phyloP scores from a whole-genome alignment of 2,113 vertebrate genomes.

The Takifugu flavidus region DNA sequence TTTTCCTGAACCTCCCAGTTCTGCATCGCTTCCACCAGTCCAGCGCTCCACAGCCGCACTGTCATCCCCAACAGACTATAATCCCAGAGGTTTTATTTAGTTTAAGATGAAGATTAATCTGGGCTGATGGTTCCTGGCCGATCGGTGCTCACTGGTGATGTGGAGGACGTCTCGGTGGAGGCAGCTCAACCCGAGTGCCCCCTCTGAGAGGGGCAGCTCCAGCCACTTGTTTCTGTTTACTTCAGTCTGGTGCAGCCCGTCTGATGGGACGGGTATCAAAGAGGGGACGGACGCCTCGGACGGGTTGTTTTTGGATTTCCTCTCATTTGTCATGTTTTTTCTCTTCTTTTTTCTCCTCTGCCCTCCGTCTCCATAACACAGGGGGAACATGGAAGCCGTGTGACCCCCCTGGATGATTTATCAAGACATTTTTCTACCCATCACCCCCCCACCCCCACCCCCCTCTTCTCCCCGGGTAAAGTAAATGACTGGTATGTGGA shows the following conservation, averaged over 20 bases:
- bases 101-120: no score
- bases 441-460: background rate
- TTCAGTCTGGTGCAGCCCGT: constrained; percentile 30
- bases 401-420: constrained; percentile 63
- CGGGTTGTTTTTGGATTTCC: constrained; percentile 11
- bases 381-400: constrained; percentile 52
- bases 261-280: constrained; percentile 53
- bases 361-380: constrained; percentile 31
- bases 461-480: constrained; percentile 27
- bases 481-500: constrained; percentile 64
- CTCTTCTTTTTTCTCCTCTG: constrained; percentile 2
- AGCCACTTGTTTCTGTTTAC: constrained; percentile 54
- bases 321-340: constrained; percentile 28
- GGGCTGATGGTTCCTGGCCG: no score
- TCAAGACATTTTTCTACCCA: constrained; percentile 32
- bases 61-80: no score
- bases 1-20: no score
- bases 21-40: no score
- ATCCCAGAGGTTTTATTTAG: no score
- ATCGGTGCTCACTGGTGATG: no score
- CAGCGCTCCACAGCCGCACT: no score
- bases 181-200: background rate
- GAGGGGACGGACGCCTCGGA: constrained; percentile 14
- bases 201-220: constrained; percentile 9
- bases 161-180: no score